A percentile compares a stretch with the other conserved stretches of the same genome.
Conservation (phyloP, 2,797 vertebrate genomes). For the Pseudocheirus occidentalis region DNA sequence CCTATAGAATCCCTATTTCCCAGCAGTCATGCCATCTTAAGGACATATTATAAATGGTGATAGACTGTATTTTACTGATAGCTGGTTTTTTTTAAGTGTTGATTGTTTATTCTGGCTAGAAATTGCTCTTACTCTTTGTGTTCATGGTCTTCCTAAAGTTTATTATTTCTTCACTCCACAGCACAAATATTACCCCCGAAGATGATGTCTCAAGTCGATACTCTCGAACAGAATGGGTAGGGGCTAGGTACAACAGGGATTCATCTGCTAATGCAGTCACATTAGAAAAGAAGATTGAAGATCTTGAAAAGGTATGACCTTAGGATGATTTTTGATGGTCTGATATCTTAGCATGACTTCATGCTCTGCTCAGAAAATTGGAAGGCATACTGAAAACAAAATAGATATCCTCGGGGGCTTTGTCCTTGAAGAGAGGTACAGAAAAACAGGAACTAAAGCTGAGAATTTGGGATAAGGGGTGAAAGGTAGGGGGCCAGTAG, state of each 20-base stretch:
- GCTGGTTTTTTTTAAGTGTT: background rate
- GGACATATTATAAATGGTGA: background rate
- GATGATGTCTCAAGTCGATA: constrained; percentile 88
- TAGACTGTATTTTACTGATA: constrained; percentile 12
- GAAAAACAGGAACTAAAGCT: constrained; percentile 28
- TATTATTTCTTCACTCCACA: constrained; percentile 70
- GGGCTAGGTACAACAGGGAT: constrained; percentile 88
- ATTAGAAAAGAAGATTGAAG: constrained; percentile 94
- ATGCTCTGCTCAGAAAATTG: background rate
- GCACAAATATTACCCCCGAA: constrained; percentile 84
- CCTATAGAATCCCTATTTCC: background rate
- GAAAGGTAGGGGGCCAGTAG: background rate
- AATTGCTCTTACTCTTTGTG: constrained; percentile 54
- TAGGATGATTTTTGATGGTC: constrained; percentile 40
- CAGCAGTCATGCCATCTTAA: background rate
- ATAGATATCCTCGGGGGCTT: constrained; percentile 18
- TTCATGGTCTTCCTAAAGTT: constrained; percentile 36
- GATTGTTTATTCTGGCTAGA: constrained; percentile 31
- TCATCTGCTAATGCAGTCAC: constrained; percentile 81
- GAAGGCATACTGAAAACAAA: background rate
- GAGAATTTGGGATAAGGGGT: background rate
- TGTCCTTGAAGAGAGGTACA: background rate
- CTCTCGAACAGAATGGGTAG: constrained; percentile 84
- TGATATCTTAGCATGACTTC: background rate
- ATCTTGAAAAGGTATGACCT: constrained; percentile 92